phyloP scores from a whole-genome alignment of 2,113 vertebrate species.

The Dicaeum eximium region DNA sequence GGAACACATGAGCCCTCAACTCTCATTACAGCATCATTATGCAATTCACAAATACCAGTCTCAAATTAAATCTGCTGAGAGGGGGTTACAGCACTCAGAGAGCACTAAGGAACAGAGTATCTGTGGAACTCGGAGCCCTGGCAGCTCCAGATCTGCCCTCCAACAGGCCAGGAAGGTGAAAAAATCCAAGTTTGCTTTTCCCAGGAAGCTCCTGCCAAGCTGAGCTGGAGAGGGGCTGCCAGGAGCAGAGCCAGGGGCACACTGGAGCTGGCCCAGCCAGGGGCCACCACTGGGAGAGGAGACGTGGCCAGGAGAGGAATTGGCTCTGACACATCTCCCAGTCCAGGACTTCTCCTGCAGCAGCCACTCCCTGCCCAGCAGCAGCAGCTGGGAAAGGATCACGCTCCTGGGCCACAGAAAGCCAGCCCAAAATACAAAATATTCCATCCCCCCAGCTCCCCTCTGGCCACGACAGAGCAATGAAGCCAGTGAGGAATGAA shows the following conservation, averaged over 20 bases:
- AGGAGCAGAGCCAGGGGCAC: not conserved
- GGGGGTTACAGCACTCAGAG: not conserved
- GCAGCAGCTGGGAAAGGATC: not conserved
- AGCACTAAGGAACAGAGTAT: not conserved
- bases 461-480: not conserved
- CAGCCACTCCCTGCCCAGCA: not conserved
- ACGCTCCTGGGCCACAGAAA: not conserved
- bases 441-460: not conserved
- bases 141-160: not conserved
- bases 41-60: not conserved
- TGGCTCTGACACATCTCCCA: not conserved
- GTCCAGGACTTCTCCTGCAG: not conserved
- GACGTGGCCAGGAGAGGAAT: not conserved
- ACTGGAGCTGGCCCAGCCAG: not conserved
- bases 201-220: not conserved
- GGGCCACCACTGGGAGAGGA: not conserved
- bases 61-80: not conserved
- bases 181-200: not conserved
- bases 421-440: not conserved
- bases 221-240: not conserved
- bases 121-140: not conserved
- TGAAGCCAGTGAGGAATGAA: not conserved
- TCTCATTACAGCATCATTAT: not conserved
- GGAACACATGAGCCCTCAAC: not conserved
- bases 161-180: not conserved